Conservation (phyloP, 2,888 invertebrate genomes). For the Eupithecia inturbata region DNA sequence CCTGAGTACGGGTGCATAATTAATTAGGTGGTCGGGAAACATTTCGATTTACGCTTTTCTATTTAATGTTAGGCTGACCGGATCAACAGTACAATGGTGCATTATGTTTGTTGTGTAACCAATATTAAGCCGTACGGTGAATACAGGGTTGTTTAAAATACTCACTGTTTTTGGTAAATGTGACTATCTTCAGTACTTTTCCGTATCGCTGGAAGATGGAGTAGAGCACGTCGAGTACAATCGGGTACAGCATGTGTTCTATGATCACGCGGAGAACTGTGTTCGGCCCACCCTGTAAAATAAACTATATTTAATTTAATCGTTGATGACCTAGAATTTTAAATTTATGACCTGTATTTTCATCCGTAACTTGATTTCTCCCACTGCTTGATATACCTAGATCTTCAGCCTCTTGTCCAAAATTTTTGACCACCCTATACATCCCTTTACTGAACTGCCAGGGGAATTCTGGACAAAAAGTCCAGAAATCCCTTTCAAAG, state of each 20-base stretch:
- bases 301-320: conserved; percentile 49
- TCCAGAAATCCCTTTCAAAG: neutral
- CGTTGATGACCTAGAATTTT: neutral
- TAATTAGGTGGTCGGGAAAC: conserved; percentile 47
- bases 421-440: neutral
- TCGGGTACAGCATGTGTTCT: conserved; percentile 99
- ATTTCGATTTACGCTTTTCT: conserved; percentile 35
- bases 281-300: conserved; percentile 92
- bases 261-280: conserved; percentile 99
- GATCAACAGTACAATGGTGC: conserved; percentile 17
- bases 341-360: neutral
- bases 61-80: conserved; percentile 24
- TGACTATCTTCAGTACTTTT: conserved; percentile 99
- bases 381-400: neutral
- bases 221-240: conserved; percentile 98
- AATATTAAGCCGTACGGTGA: neutral
- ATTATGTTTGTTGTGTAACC: neutral
- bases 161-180: conserved; percentile 99
- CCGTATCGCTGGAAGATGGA: conserved; percentile 99
- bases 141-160: conserved; percentile 48
- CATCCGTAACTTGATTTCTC: neutral
- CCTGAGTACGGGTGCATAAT: conserved; percentile 53
- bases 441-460: neutral
- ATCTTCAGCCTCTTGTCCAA: neutral
- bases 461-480: neutral